Percentiles rank a stretch among this genome's conserved stretches.
Conservation (phyloP, 1,140 invertebrate genomes). For the Drosophila bipectinata region DNA sequence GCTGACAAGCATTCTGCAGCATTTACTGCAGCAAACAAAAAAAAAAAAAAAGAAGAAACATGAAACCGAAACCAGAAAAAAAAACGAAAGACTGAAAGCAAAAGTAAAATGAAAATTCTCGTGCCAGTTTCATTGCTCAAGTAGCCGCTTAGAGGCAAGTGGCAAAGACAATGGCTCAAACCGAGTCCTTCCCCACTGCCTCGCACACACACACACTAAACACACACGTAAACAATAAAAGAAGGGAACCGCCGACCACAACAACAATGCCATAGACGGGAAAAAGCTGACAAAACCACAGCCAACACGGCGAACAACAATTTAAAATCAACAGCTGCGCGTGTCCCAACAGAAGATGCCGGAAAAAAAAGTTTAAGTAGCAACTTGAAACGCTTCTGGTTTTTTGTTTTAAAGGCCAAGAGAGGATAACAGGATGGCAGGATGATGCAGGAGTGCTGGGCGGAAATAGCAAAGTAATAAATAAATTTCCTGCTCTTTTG, state of each 20-base stretch:
- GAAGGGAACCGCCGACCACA: slow-evolving; percentile 7
- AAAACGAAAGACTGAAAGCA: slow-evolving; percentile 20
- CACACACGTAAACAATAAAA: slow-evolving; percentile 28
- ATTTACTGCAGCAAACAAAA: slow-evolving; percentile 45
- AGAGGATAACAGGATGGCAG: neutral
- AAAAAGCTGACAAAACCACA: slow-evolving; percentile 65
- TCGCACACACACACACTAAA: neutral
- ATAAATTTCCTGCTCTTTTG: slow-evolving; percentile 68
- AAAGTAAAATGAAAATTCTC: slow-evolving; percentile 54
- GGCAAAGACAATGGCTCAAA: slow-evolving; percentile 69
- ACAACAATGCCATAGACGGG: slow-evolving; percentile 13
- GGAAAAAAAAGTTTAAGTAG: slow-evolving; percentile 48
- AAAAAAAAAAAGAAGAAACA: slow-evolving; percentile 41
- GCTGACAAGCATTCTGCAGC: slow-evolving; percentile 65
- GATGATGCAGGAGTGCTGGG: slow-evolving; percentile 5
- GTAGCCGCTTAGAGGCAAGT: slow-evolving; percentile 75
- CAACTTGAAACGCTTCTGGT: slow-evolving; percentile 43
- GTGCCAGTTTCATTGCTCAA: slow-evolving; percentile 70
- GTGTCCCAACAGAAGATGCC: slow-evolving; percentile 48
- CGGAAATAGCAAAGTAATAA: slow-evolving; percentile 69
- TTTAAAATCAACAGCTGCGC: slow-evolving; percentile 79
- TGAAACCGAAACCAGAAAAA: slow-evolving; percentile 7
- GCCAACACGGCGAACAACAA: slow-evolving; percentile 59
- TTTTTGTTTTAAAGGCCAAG: slow-evolving; percentile 26
- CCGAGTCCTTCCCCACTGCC: slow-evolving; percentile 16